phyloP scores from a whole-genome alignment of 2,113 vertebrate genomes.

The Tragelaphus imberbis region DNA sequence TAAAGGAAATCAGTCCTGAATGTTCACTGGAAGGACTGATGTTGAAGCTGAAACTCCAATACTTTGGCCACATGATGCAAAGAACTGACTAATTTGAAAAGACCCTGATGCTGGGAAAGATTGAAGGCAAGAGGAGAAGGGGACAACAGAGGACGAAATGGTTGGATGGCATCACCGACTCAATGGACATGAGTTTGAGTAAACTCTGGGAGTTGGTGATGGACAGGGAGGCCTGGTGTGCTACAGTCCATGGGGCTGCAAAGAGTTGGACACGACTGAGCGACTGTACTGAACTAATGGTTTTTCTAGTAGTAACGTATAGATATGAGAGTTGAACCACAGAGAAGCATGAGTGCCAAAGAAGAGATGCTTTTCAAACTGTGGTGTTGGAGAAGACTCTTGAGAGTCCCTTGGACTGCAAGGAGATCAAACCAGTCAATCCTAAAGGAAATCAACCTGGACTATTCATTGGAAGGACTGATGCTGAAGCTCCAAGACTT shows the following conservation, averaged over 20 bases:
- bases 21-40: not conserved
- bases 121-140: not conserved
- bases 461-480: not conserved
- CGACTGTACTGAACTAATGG: not conserved
- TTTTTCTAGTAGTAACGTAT: not conserved
- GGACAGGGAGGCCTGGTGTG: not conserved
- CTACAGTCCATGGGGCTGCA: not conserved
- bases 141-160: not conserved
- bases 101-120: not conserved
- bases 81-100: not conserved
- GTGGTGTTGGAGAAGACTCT: not conserved
- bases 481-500: not conserved
- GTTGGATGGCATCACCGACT: not conserved
- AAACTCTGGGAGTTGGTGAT: not conserved
- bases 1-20: not conserved
- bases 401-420: not conserved
- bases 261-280: not conserved
- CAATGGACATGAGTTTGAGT: not conserved
- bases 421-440: not conserved
- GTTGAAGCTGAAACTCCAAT: not conserved
- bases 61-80: not conserved
- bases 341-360: not conserved
- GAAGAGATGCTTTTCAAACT: not conserved
- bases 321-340: not conserved
- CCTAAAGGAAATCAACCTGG: not conserved